Evolutionary conservation across 2,797 vertebrate genomes (phyloP).

Genomic region (Kryptopterus vitreolus): DNA sequence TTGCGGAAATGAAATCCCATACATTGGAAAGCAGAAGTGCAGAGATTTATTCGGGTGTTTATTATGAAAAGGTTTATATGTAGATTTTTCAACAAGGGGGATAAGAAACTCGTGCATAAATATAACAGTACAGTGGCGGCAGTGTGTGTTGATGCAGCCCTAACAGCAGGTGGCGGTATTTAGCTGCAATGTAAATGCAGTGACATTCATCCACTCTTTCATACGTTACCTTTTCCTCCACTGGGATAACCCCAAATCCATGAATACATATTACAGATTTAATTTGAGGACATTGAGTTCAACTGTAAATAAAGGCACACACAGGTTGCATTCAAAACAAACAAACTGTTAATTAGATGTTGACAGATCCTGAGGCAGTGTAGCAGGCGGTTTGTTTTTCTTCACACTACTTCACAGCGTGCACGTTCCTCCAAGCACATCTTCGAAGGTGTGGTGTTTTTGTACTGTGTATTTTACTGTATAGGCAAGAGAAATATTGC

Average conservation of each 20-base stretch:
- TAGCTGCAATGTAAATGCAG: constrained; percentile 1
- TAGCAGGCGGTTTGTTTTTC: constrained; percentile 28
- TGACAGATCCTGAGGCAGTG: constrained; percentile 3
- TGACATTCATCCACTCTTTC: neutral
- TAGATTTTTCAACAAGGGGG: neutral
- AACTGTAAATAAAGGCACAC: neutral
- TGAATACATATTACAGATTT: neutral
- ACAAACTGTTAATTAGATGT: constrained; percentile 12
- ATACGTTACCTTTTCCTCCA: neutral
- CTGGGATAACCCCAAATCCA: neutral
- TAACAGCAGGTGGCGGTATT: constrained; percentile 42
- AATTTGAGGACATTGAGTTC: neutral
- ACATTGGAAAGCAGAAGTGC: neutral
- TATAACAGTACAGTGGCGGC: neutral
- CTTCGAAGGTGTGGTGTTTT: neutral
- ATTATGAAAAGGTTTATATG: neutral
- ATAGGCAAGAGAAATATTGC: neutral
- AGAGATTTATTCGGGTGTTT: neutral
- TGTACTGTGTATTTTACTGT: neutral
- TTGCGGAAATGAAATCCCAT: neutral
- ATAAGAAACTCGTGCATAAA: neutral
- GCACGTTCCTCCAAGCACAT: constrained; percentile 1
- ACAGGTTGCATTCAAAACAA: neutral
- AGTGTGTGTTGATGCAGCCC: constrained; percentile 1
- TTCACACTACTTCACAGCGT: constrained; percentile 15